phyloP scores from a whole-genome alignment of 2,113 vertebrate genomes.

The Cairina moschata region DNA sequence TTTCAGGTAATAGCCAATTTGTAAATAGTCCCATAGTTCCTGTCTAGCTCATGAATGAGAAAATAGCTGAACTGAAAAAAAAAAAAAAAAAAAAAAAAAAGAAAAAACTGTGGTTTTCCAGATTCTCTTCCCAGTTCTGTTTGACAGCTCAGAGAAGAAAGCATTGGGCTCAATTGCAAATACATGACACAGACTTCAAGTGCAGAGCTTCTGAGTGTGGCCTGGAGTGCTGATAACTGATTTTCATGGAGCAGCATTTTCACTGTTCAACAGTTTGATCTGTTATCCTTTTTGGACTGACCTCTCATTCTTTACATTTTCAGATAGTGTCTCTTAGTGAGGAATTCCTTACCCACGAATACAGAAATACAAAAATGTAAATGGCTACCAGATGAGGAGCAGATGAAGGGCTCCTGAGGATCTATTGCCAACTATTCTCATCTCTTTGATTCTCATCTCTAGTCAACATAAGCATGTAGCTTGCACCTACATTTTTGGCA shows the following conservation, averaged over 20 bases:
- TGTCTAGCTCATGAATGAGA: neutral
- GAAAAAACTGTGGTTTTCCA: neutral
- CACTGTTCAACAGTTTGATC: neutral
- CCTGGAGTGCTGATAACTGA: neutral
- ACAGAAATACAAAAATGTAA: neutral
- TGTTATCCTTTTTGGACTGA: neutral
- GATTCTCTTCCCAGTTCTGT: neutral
- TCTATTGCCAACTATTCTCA: neutral
- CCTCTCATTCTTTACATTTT: neutral
- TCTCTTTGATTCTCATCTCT: neutral
- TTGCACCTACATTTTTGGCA: constrained; percentile 29
- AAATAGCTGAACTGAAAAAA: neutral
- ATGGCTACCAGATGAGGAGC: neutral
- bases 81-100: neutral
- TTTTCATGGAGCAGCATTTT: constrained; percentile 8
- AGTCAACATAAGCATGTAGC: neutral
- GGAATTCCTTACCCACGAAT: neutral
- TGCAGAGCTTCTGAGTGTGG: neutral
- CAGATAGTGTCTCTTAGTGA: neutral
- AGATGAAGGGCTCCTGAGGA: neutral
- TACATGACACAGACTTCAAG: neutral
- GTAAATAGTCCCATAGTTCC: neutral
- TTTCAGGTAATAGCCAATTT: constrained; percentile 28
- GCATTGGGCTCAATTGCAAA: neutral
- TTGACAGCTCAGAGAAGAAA: neutral